Evolutionary conservation across 2,888 invertebrate species (phyloP).

Genomic region (Linnaemya vulpina): DNA sequence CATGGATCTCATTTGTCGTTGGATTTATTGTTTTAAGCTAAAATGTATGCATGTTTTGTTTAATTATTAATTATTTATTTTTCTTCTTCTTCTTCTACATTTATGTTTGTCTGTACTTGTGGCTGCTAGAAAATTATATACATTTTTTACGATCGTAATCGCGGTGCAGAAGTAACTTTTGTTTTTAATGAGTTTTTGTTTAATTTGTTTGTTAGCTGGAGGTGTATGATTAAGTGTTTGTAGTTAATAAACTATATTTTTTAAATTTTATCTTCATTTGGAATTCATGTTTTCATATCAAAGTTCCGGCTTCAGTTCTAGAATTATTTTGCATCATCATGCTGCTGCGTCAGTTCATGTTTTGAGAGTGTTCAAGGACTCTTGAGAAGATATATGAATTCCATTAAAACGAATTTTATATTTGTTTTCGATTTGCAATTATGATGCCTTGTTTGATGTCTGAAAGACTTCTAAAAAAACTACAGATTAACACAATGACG

Average conservation of each 20-base stretch:
- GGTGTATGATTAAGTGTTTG: slow-evolving; percentile 37
- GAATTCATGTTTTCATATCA: slow-evolving; percentile 42
- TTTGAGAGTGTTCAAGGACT: slow-evolving; percentile 2
- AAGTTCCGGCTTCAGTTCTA: slow-evolving; percentile 55
- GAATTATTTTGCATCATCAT: slow-evolving; percentile 27
- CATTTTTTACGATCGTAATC: slow-evolving; percentile 44
- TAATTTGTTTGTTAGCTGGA: slow-evolving; percentile 38
- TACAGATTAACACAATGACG: too few species aligned
- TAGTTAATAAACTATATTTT: background rate
- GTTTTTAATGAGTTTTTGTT: slow-evolving; percentile 35
- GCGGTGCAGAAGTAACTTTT: slow-evolving; percentile 28
- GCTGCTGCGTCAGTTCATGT: background rate
- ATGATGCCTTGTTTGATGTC: too few species aligned
- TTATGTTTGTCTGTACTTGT: slow-evolving; percentile 1
- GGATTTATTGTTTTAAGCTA: slow-evolving; percentile 11
- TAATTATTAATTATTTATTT: slow-evolving; percentile 65
- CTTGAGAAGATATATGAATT: background rate
- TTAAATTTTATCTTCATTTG: background rate
- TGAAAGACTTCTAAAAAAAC: too few species aligned
- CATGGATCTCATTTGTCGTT: slow-evolving; percentile 38
- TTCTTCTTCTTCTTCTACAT: background rate
- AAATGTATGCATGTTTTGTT: slow-evolving; percentile 16
- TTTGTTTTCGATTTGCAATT: too few species aligned
- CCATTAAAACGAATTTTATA: too few species aligned
- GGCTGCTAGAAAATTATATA: slow-evolving; percentile 66